Evolutionary conservation across 1,140 invertebrate species (phyloP).

Genomic region (Cryptotermes secundus): DNA sequence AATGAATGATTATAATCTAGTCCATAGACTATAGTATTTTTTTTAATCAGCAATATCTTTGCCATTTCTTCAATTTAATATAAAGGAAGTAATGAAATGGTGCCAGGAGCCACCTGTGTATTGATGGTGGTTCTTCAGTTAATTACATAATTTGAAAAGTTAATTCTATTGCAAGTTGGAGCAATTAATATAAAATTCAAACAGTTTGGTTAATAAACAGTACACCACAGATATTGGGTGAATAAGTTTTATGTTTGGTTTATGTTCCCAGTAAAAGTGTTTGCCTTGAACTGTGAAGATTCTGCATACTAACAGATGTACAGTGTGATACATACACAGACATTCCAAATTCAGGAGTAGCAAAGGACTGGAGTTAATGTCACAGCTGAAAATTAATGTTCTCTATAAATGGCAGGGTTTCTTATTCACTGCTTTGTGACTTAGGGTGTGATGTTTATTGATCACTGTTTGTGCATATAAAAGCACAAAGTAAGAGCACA

Average conservation of each 20-base stretch:
- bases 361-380: background rate
- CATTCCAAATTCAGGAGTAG: background rate
- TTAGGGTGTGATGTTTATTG: conserved; percentile 12
- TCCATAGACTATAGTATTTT: conserved; percentile 31
- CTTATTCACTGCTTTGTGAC: background rate
- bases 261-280: background rate
- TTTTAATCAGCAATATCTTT: background rate
- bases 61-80: background rate
- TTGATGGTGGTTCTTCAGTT: background rate
- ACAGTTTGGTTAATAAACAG: conserved; percentile 2
- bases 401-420: background rate
- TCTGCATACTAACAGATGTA: background rate
- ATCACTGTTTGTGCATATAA: background rate
- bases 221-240: background rate
- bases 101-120: background rate
- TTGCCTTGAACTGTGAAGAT: background rate
- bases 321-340: background rate
- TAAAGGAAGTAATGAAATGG: too few species aligned
- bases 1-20: conserved; percentile 33
- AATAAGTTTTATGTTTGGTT: background rate
- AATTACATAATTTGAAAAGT: background rate
- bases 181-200: background rate
- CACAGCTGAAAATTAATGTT: background rate
- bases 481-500: conserved; percentile 21
- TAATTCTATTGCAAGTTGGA: background rate